Conservation (phyloP, 2,113 vertebrate genomes). For the Protomyctophum bolini region DNA sequence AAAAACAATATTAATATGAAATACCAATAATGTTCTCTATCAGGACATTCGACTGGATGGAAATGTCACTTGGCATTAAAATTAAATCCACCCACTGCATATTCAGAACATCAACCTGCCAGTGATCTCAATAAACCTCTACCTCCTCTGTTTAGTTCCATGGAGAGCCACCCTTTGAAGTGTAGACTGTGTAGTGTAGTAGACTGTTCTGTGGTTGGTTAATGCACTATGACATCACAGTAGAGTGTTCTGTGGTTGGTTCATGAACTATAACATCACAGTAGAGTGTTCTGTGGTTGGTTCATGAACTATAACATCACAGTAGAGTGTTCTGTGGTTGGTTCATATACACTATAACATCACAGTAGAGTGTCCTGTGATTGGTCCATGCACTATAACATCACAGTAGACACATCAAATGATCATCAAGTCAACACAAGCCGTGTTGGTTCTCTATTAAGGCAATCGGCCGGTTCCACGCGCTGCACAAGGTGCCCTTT, state of each 20-base stretch:
- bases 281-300: slow-evolving; percentile 6
- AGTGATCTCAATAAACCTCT: slow-evolving; percentile 39
- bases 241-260: slow-evolving; percentile 7
- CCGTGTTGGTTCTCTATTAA: slow-evolving; percentile 48
- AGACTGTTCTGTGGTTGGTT: slow-evolving; percentile 6
- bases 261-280: slow-evolving; percentile 4
- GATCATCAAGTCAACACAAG: slow-evolving; percentile 25
- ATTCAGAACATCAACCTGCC: slow-evolving; percentile 22
- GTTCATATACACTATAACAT: too few species aligned
- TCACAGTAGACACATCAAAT: too few species aligned
- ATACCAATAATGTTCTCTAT: too few species aligned
- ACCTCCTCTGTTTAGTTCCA: neutral
- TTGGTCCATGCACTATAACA: too few species aligned
- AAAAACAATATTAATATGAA: too few species aligned
- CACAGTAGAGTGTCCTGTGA: too few species aligned
- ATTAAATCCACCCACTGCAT: slow-evolving; percentile 30
- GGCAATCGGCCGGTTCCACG: too few species aligned
- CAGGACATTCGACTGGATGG: too few species aligned
- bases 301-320: slow-evolving; percentile 4
- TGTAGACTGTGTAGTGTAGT: too few species aligned
- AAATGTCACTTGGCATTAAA: too few species aligned
- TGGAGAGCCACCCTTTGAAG: slow-evolving; percentile 17
- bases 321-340: too few species aligned
- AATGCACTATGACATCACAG: slow-evolving; percentile 3
- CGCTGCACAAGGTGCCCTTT: too few species aligned